Percentiles rank a stretch among this genome's conserved stretches.
Evolutionary conservation across 1,140 invertebrate genomes (phyloP).

Genomic region (Drosophila yakuba): DNA sequence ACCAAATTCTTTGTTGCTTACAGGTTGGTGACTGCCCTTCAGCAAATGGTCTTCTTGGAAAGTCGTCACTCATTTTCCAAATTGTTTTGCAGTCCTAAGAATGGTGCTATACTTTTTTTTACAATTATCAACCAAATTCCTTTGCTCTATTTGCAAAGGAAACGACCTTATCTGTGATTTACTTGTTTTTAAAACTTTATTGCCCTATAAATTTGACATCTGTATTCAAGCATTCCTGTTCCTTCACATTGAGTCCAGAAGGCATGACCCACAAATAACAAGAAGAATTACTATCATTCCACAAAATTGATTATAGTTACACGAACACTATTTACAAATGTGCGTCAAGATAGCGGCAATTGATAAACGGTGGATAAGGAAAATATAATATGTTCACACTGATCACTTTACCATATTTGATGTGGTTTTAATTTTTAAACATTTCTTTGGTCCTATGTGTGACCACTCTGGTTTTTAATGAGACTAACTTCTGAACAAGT

Average conservation of each 20-base stretch:
- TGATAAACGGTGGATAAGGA: no score
- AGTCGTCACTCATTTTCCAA: constrained; percentile 84
- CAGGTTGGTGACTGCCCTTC: constrained; percentile 61
- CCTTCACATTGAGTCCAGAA: neutral
- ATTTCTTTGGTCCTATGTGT: no score
- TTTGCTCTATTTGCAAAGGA: constrained; percentile 46
- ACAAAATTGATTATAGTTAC: no score
- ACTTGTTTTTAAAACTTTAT: constrained; percentile 50
- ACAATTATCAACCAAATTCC: constrained; percentile 33
- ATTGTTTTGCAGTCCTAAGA: constrained; percentile 43
- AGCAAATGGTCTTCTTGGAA: constrained; percentile 80
- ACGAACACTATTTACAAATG: no score
- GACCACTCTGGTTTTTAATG: no score
- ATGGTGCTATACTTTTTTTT: constrained; percentile 1
- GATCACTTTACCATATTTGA: no score
- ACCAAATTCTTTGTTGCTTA: constrained; percentile 58
- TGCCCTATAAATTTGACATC: constrained; percentile 16
- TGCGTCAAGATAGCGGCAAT: no score
- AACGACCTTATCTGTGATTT: constrained; percentile 42
- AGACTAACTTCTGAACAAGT: no score
- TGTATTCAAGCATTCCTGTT: constrained; percentile 16
- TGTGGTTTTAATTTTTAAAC: no score
- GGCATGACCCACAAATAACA: no score
- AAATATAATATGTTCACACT: no score
- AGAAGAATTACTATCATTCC: no score